Conservation (phyloP, 1,140 invertebrate species). For the Apis cerana region DNA sequence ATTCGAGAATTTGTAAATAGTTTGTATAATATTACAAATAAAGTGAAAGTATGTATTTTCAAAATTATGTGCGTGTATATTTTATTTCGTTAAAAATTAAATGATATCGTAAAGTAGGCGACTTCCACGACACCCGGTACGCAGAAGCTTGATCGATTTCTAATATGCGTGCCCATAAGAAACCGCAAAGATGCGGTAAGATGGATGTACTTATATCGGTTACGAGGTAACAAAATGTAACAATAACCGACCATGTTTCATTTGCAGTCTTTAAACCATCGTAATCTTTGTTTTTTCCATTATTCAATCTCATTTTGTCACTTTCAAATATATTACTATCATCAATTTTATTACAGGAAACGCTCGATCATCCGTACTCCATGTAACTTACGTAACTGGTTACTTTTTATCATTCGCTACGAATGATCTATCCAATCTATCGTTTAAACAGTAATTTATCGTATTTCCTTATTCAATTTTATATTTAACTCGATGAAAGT, state of each 20-base stretch:
- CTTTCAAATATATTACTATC: neutral
- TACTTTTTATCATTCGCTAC: neutral
- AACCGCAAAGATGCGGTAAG: conserved; percentile 36
- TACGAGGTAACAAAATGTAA: conserved; percentile 25
- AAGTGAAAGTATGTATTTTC: no score
- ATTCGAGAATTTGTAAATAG: no score
- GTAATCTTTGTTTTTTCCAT: no score
- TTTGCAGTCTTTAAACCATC: no score
- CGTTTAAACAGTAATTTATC: neutral
- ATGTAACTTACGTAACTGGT: no score
- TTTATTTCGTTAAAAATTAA: no score
- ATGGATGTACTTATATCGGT: conserved; percentile 21
- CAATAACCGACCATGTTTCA: conserved; percentile 5
- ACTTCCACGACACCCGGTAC: neutral
- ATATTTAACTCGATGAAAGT: no score
- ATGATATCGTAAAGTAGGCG: no score
- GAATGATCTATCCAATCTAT: neutral
- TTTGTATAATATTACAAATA: no score
- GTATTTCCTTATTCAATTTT: no score
- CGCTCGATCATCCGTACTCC: no score
- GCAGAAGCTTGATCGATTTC: conserved; percentile 23
- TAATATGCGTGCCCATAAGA: conserved; percentile 32
- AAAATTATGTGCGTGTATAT: no score
- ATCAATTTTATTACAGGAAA: neutral
- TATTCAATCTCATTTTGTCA: neutral